Conservation (phyloP, 2,113 vertebrate species). For the Myrmecophaga tridactyla region DNA sequence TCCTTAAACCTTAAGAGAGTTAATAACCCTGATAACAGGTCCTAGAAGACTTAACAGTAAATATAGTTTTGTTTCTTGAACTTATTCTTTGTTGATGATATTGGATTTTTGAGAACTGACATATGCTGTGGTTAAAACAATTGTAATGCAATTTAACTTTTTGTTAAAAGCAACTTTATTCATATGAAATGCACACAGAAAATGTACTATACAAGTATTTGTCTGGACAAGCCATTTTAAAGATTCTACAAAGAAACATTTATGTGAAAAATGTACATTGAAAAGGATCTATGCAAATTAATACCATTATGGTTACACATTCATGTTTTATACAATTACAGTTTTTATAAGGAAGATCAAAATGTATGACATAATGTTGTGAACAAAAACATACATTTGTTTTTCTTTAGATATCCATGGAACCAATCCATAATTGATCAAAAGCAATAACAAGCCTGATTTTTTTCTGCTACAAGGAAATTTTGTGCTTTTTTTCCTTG, state of each 20-base stretch:
- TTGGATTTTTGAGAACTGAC: not conserved
- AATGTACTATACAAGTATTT: not conserved
- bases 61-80: not conserved
- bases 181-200: not conserved
- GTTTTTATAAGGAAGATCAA: not conserved
- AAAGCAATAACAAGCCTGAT: not conserved
- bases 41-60: not conserved
- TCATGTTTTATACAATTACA: not conserved
- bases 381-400: not conserved
- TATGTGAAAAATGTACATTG: rapidly evolving
- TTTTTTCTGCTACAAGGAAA: not conserved
- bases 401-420: not conserved
- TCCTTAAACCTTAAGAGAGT: not conserved
- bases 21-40: not conserved
- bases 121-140: not conserved
- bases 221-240: not conserved
- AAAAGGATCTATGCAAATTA: not conserved
- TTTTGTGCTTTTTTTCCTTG: not conserved
- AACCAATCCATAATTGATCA: not conserved
- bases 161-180: not conserved
- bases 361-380: not conserved
- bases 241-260: not conserved
- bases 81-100: not conserved
- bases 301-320: not conserved
- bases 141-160: not conserved